Percentiles rank a stretch among this genome's conserved stretches.
Evolutionary conservation across 2,888 invertebrate species (phyloP).

Genomic region (Drosophila longiperda): DNA sequence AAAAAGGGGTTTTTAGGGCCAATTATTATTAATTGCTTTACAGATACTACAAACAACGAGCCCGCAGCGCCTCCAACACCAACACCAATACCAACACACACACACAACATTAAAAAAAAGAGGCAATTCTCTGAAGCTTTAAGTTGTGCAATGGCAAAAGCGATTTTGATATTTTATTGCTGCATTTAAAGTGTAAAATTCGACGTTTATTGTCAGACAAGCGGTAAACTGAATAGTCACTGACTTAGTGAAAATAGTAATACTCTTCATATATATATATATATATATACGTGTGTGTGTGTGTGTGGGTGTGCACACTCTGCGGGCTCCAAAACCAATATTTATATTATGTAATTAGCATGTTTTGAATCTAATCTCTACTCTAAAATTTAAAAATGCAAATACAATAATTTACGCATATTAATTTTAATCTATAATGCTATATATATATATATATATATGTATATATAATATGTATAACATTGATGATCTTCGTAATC

Average conservation of each 20-base stretch:
- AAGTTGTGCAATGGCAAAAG: slow-evolving; percentile 26
- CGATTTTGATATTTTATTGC: slow-evolving; percentile 31
- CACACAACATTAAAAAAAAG: not conserved
- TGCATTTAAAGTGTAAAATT: slow-evolving; percentile 24
- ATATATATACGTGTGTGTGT: no score
- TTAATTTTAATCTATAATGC: no score
- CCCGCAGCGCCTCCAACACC: slow-evolving; percentile 39
- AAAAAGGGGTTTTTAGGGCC: slow-evolving; percentile 73
- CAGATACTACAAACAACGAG: slow-evolving; percentile 74
- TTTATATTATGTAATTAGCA: not conserved
- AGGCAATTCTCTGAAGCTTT: slow-evolving; percentile 30
- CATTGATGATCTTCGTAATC: not conserved
- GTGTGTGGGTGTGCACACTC: not conserved
- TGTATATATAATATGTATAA: not conserved
- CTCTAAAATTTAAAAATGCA: not conserved
- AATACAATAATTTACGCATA: not conserved
- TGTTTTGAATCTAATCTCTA: no score
- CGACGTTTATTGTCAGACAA: slow-evolving; percentile 20
- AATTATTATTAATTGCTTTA: slow-evolving; percentile 83
- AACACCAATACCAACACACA: slow-evolving; percentile 4
- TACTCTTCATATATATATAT: not conserved
- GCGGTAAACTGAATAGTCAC: slow-evolving; percentile 4
- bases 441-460: not conserved
- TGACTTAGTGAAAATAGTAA: slow-evolving; percentile 30
- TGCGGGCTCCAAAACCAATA: not conserved